Base-by-base conservation (phyloP, 2,113 vertebrate species). In the Corvus hawaiiensis region DNA sequence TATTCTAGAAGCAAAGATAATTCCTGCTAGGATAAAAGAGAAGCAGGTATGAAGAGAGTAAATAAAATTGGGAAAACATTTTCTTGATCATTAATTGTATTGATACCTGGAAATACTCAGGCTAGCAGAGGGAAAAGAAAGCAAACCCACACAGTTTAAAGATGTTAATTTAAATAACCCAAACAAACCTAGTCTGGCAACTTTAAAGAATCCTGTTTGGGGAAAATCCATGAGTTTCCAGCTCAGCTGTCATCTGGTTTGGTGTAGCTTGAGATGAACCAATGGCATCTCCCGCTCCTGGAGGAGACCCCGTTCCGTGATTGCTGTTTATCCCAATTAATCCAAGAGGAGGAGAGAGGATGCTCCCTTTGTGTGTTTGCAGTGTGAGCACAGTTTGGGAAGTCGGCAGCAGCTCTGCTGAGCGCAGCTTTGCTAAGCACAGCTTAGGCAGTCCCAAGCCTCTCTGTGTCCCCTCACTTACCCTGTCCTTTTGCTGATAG, bases 401-500 rank as follows among this genome's bases (percentile, higher is more conserved):
- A 28, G 67, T 49, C 46, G 24, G 76, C 78, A 54, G 26, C 39
- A 19, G 51, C 91, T 96, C 76, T 63, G 95, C 67, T 90, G 91
- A 96, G 94, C 48, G 30, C 97, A 87, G 95, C 93, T 96, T 90
- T 94, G 93, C 97, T 97, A 96, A 94, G 92, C 88, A 6, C 96
- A 82, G 54, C 82, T 55, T 69, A 58, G 87, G 82, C 76, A 49
- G 19, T 9, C 17, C 9, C 18, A 4, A 30, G 7, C 26, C 9
- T 52, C 89, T 82, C 71, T 3, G 1, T 67, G 41, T 28, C 93
- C 58, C 95, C 39, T 73, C 94, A 79, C 93, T 81, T 28, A 63
- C 7, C 77, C 96, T 92, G 51, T 96, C 89, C 94, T 95, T 94
- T 81, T 62, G 52, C 97, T 94, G 78, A 7, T 96, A 99, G 99